A percentile compares a stretch with the other conserved stretches of the same genome.
phyloP scores from a whole-genome alignment of 2,113 vertebrate genomes.

The Melanostigma gelatinosum region DNA sequence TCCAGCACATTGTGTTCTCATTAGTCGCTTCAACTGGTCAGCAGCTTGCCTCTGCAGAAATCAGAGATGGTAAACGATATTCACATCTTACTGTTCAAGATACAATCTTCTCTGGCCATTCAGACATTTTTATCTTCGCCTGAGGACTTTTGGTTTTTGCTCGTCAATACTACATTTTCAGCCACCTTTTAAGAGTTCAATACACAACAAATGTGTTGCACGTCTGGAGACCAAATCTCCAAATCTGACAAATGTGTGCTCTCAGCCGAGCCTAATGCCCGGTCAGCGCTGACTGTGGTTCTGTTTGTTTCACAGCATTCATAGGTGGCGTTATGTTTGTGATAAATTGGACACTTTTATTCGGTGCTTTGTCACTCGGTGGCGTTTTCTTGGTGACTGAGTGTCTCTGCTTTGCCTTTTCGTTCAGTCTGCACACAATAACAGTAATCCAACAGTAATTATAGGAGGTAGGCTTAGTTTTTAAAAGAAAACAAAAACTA shows the following conservation, averaged over 20 bases:
- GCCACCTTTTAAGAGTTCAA: neutral
- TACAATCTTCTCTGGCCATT: neutral
- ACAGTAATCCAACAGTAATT: neutral
- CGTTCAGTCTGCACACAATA: neutral
- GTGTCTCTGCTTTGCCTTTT: neutral
- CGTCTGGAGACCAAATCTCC: too few species aligned
- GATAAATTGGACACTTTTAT: neutral
- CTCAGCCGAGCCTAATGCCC: neutral
- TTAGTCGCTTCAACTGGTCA: conserved; percentile 7
- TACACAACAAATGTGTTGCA: too few species aligned
- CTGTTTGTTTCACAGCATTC: neutral
- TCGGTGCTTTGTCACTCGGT: neutral
- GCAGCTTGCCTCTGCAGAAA: conserved; percentile 8
- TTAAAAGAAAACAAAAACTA: neutral
- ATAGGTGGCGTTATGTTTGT: neutral
- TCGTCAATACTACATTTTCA: neutral
- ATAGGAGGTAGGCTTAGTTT: neutral
- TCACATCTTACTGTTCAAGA: neutral
- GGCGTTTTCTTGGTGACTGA: neutral
- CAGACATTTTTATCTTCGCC: neutral
- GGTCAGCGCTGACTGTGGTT: neutral
- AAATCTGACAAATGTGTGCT: neutral
- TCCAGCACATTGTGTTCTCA: conserved; percentile 13
- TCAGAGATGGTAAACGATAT: neutral
- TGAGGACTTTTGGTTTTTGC: neutral